Evolutionary conservation across 2,113 vertebrate genomes (phyloP).

Genomic region (Grammomys dolichurus): DNA sequence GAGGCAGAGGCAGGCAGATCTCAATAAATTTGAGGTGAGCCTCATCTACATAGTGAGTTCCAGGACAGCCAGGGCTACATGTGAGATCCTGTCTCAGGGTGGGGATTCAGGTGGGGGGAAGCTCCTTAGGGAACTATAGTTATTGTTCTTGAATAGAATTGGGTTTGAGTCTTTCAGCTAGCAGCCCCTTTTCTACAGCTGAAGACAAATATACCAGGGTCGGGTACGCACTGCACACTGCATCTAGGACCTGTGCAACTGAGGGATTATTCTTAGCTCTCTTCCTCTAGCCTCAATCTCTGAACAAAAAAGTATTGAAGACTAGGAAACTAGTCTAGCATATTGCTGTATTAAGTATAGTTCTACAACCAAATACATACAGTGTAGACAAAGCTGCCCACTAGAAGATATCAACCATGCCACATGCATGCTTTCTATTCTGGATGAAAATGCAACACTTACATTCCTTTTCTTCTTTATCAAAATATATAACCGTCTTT

Average conservation of each 20-base stretch:
- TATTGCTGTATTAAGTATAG: neutral
- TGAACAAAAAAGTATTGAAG: conserved; percentile 45
- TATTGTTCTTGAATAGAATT: neutral
- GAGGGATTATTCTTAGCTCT: neutral
- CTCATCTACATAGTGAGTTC: neutral
- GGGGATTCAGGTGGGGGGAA: neutral
- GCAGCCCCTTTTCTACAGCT: neutral
- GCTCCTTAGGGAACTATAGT: neutral
- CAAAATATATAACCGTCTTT: conserved; percentile 47
- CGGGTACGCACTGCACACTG: neutral
- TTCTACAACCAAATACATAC: neutral
- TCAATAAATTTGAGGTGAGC: neutral
- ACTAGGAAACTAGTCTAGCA: conserved; percentile 11
- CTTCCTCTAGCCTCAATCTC: conserved; percentile 1
- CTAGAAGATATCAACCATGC: neutral
- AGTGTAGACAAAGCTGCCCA: neutral
- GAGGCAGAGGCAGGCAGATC: neutral
- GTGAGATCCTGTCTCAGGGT: neutral
- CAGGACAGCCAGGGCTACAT: neutral
- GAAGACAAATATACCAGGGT: neutral
- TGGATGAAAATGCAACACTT: neutral
- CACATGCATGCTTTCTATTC: neutral
- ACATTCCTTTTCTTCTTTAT: conserved; percentile 20
- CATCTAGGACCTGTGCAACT: neutral
- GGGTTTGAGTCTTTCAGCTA: neutral